Conservation (phyloP, 2,113 vertebrate species). For the Nesogale talazaci region DNA sequence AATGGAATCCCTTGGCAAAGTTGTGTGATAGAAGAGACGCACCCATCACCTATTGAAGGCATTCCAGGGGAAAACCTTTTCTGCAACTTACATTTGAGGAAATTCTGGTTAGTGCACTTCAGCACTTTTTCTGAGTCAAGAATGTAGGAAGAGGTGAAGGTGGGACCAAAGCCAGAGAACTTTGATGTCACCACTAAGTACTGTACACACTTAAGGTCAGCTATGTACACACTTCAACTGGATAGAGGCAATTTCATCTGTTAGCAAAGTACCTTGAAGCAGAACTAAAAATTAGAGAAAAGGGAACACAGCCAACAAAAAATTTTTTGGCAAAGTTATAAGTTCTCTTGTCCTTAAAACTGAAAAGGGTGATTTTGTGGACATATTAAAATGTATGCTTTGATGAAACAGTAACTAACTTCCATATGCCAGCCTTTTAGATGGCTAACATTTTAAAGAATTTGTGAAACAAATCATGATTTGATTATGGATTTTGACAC, state of each 20-base stretch:
- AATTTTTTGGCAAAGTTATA: slow-evolving; percentile 15
- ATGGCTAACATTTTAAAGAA: not conserved
- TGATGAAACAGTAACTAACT: slow-evolving; percentile 16
- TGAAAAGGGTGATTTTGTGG: slow-evolving; percentile 16
- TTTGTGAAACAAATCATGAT: slow-evolving; percentile 46
- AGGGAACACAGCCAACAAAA: not conserved
- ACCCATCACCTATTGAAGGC: not conserved
- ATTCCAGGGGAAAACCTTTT: not conserved
- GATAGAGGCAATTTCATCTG: not conserved
- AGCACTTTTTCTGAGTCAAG: slow-evolving; percentile 32
- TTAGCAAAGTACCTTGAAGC: slow-evolving; percentile 16
- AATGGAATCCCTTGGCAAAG: slow-evolving; percentile 26
- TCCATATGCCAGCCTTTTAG: not conserved
- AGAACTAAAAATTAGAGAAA: slow-evolving; percentile 23
- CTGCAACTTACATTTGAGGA: slow-evolving; percentile 15
- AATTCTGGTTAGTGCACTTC: not conserved
- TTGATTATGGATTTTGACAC: slow-evolving; percentile 26
- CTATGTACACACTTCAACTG: slow-evolving; percentile 3
- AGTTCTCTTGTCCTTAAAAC: not conserved
- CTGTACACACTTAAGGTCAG: not conserved
- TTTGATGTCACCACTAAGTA: not conserved
- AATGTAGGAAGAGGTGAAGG: not conserved
- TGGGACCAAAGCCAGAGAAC: not conserved
- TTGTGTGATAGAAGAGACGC: not conserved
- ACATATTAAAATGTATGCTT: not conserved